Evolutionary conservation across 2,797 vertebrate genomes (phyloP).

Genomic region (Neoniphon sammara): DNA sequence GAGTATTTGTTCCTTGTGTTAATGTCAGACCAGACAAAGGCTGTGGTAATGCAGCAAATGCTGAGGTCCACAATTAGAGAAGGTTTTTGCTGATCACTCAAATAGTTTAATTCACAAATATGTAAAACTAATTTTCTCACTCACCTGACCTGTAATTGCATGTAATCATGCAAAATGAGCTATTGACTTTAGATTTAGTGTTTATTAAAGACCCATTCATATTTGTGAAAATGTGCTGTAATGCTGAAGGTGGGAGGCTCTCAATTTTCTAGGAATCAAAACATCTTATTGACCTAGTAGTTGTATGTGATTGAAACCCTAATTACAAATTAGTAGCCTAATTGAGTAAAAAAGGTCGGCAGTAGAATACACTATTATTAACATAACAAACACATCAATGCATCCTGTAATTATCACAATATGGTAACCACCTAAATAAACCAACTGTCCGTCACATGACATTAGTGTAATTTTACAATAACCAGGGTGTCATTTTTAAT

Average conservation of each 20-base stretch:
- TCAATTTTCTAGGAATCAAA: slow-evolving; percentile 1
- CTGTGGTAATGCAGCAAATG: slow-evolving; percentile 18
- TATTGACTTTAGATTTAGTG: background rate
- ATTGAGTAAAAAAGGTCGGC: slow-evolving; percentile 43
- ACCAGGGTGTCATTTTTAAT: slow-evolving; percentile 36
- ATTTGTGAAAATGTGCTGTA: slow-evolving; percentile 1
- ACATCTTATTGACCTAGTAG: background rate
- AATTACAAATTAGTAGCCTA: slow-evolving; percentile 41
- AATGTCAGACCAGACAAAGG: slow-evolving; percentile 1
- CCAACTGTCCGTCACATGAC: slow-evolving; percentile 53
- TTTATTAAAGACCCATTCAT: slow-evolving; percentile 9
- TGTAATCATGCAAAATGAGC: slow-evolving; percentile 5
- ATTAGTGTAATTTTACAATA: slow-evolving; percentile 59
- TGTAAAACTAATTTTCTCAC: slow-evolving; percentile 9
- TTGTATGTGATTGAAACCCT: slow-evolving; percentile 39
- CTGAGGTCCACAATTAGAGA: too few relatives aligned
- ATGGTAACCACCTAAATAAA: slow-evolving; percentile 49
- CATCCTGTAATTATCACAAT: slow-evolving; percentile 51
- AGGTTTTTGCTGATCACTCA: too few relatives aligned
- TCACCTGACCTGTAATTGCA: slow-evolving; percentile 6
- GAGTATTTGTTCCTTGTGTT: background rate
- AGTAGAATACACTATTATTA: slow-evolving; percentile 44
- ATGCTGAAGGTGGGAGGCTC: background rate
- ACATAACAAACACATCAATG: slow-evolving; percentile 49
- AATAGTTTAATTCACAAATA: slow-evolving; percentile 9